Evolutionary conservation across 1,140 invertebrate genomes (phyloP).

Genomic region (Platyscapa corneri): DNA sequence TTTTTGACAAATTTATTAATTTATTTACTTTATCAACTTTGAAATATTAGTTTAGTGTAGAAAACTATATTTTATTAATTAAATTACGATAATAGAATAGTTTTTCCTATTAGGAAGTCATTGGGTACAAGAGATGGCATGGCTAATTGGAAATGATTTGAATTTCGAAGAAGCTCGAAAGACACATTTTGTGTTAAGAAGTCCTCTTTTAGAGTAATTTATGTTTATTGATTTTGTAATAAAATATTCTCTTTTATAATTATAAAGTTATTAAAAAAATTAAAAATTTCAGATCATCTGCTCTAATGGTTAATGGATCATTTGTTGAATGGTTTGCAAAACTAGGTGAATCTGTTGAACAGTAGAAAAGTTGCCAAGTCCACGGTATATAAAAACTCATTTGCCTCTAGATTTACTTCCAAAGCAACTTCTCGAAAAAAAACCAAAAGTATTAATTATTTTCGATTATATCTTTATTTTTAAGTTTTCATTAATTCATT

Average conservation of each 20-base stretch:
- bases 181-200: constrained; percentile 78
- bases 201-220: constrained; percentile 78
- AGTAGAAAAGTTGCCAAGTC: constrained; percentile 80
- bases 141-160: constrained; percentile 86
- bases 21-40: no score
- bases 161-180: constrained; percentile 83
- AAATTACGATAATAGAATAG: background rate
- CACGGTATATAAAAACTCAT: constrained; percentile 88
- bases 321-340: constrained; percentile 70
- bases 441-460: constrained; percentile 79
- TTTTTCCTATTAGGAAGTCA: constrained; percentile 81
- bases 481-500: background rate
- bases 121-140: constrained; percentile 92
- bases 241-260: background rate
- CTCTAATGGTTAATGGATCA: constrained; percentile 71
- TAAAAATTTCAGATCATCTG: constrained; percentile 68
- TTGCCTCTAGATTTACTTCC: constrained; percentile 85
- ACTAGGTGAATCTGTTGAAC: constrained; percentile 80
- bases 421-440: constrained; percentile 78
- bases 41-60: no score
- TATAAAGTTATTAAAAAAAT: background rate
- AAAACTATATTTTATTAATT: no score
- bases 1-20: no score
- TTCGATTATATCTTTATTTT: constrained; percentile 33
- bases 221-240: constrained; percentile 28